A percentile compares a stretch with the other conserved stretches of the same genome.
Evolutionary conservation across 2,797 vertebrate species (phyloP).

Genomic region (Oreortyx pictus): DNA sequence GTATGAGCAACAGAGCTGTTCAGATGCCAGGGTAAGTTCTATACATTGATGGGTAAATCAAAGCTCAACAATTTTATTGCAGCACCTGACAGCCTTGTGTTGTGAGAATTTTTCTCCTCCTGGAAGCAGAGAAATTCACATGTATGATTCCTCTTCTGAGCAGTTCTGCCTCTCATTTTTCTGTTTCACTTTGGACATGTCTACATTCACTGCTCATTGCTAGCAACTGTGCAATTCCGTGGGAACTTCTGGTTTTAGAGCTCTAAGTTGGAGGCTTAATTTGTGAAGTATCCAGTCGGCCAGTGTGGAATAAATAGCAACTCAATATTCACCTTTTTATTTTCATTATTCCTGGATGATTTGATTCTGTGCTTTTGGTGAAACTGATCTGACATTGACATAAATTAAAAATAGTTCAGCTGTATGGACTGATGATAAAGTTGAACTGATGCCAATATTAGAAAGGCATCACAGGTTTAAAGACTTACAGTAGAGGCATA

Average conservation of each 20-base stretch:
- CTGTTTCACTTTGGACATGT: neutral
- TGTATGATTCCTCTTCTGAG: neutral
- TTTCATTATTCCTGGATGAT: neutral
- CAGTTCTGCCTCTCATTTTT: neutral
- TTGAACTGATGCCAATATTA: neutral
- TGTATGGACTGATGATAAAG: conserved; percentile 18
- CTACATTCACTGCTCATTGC: neutral
- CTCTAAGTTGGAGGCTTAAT: neutral
- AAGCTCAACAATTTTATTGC: too few species aligned
- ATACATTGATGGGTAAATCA: too few species aligned
- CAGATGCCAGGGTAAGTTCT: too few species aligned
- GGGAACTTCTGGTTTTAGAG: neutral
- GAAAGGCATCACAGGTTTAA: neutral
- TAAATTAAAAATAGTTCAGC: conserved; percentile 1
- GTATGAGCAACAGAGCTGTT: too few species aligned
- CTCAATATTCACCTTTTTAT: neutral
- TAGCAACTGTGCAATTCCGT: rapidly evolving
- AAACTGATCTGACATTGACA: neutral
- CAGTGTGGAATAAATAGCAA: conserved; percentile 5
- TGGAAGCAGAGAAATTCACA: neutral
- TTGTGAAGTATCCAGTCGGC: neutral
- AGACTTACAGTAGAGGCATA: neutral
- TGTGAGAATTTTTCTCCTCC: neutral
- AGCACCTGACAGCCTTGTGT: too few species aligned
- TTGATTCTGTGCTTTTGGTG: conserved; percentile 29